These are phyloP conservation scores for Calidris pugnax DNA, from an alignment of 2,113 vertebrate genomes.

Conservation along the genomic window DNA sequence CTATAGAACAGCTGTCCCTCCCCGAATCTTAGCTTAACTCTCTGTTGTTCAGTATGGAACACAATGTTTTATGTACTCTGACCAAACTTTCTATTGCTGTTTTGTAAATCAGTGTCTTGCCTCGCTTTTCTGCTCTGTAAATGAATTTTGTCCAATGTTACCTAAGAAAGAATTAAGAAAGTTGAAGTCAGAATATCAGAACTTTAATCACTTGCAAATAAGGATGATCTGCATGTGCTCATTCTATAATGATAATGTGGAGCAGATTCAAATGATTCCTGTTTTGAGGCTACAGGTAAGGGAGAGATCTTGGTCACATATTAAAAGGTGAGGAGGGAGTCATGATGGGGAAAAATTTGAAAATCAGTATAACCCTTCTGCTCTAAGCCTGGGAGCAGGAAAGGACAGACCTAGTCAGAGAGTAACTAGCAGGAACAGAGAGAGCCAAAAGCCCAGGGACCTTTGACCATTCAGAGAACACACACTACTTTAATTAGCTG, in stretches of 20 bases:
- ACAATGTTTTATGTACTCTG: background rate
- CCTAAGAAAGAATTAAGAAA: background rate
- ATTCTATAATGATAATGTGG: background rate
- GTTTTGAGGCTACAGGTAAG: background rate
- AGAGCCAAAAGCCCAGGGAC: background rate
- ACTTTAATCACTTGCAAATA: background rate
- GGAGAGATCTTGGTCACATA: background rate
- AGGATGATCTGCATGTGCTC: background rate
- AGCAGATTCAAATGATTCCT: background rate
- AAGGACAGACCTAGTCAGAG: background rate
- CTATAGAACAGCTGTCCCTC: background rate
- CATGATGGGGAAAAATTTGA: background rate
- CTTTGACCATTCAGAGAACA: constrained; percentile 37
- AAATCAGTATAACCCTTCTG: background rate
- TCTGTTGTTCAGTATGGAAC: background rate
- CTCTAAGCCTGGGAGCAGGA: background rate
- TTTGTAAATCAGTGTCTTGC: background rate
- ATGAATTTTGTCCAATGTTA: background rate
- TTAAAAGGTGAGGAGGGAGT: background rate
- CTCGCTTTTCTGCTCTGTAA: background rate
- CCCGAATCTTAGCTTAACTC: background rate
- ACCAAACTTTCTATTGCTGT: background rate
- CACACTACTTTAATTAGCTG: background rate
- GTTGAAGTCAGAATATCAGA: background rate
- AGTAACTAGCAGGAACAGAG: background rate